Evolutionary conservation across 2,113 vertebrate genomes (phyloP), one percentile per base, ranked within the genome.

Genomic region (Passer montanus): DNA sequence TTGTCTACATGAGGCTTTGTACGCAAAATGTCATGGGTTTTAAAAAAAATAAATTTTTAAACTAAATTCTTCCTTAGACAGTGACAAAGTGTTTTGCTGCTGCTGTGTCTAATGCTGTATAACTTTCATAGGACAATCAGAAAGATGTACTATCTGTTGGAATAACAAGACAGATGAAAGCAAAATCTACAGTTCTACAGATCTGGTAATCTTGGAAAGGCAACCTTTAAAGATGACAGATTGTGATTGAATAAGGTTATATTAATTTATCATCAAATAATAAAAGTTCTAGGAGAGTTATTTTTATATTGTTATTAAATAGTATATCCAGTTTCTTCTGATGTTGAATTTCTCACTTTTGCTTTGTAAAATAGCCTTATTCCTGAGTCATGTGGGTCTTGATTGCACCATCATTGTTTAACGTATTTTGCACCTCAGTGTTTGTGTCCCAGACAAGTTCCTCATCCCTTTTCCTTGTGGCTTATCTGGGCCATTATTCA

Each of bases 401-500:
- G 62, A 64, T 55, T 62, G 41, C 47, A 17, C 58, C 85, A 3
- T 79, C 12, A 3, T 30, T 31, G 4, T 23, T 68, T n/a, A 47
- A 23, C 3, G 0, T 49, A 52, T 90, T 79, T 90, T 74, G 6
- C 52, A 27, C 59, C 92, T 93, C 46, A 73, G 13, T 31, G 33
- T 31, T 83, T 62, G 33, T 78, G 30, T 87, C 37, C 53, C 50
- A 77, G 59, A 50, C 50, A 59, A 82, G 13, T 91, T 94, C n/a
- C 37, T 85, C 41, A 64, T 79, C n/a, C 10, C 18, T 90, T 62
- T 85, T 56, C 37, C 26, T 85, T 88, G 37, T 87, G 30, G 43
- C 47, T 94, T 94, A 67, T 95, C 46, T 91, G 80, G 53, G 53
- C 22, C 20, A 28, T 77, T 50, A 91, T 94, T 96, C 70, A 87